A percentile compares a stretch with the other conserved stretches of the same genome.
Evolutionary conservation across 2,797 vertebrate species (phyloP).

Genomic region (Labeo calbasu): DNA sequence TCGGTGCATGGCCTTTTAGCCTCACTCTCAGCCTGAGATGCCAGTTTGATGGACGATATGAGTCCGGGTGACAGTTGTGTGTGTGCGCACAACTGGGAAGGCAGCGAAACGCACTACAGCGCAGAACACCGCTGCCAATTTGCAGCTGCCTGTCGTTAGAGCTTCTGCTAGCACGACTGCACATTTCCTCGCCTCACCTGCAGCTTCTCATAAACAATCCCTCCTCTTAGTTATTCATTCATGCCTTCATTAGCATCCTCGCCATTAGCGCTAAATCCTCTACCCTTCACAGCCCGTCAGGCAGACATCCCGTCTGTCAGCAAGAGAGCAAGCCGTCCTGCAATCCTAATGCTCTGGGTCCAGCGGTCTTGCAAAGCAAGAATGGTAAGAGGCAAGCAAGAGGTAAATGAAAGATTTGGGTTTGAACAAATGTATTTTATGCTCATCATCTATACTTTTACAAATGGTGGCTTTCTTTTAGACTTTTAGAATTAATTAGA

Average conservation of each 20-base stretch:
- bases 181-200: slow-evolving; percentile 41
- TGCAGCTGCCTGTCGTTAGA: slow-evolving; percentile 46
- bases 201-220: slow-evolving; percentile 46
- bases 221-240: slow-evolving; percentile 67
- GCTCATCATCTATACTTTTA: not conserved
- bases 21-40: slow-evolving; percentile 73
- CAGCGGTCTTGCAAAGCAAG: slow-evolving; percentile 2
- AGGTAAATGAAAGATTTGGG: not conserved
- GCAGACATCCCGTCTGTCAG: slow-evolving; percentile 71
- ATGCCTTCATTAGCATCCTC: slow-evolving; percentile 74
- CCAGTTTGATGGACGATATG: slow-evolving; percentile 75
- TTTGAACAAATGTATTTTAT: not conserved
- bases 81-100: slow-evolving; percentile 63
- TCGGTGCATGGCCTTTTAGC: slow-evolving; percentile 79
- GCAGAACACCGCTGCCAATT: slow-evolving; percentile 56
- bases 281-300: slow-evolving; percentile 62
- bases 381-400: not conserved
- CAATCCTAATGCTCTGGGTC: slow-evolving; percentile 66
- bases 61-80: slow-evolving; percentile 76
- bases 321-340: slow-evolving; percentile 52
- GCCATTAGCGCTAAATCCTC: slow-evolving; percentile 70
- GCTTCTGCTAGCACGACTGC: slow-evolving; percentile 28
- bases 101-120: slow-evolving; percentile 48
- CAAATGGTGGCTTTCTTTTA: not conserved
- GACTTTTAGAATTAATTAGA: not conserved